Conservation (phyloP, 1,140 invertebrate species). For the Lordiphosa stackelbergi region DNA sequence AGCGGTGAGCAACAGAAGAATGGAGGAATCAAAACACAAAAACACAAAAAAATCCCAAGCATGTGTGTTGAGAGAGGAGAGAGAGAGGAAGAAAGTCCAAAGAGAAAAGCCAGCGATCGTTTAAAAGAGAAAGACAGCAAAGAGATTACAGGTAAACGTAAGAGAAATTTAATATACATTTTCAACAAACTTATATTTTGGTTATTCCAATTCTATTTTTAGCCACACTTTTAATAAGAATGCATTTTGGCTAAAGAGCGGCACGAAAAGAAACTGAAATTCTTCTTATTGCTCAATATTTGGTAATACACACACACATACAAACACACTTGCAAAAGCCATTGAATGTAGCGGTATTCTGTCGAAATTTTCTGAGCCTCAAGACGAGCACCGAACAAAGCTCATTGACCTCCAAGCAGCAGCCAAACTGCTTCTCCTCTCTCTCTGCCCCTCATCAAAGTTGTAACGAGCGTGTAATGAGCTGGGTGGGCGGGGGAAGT, state of each 20-base stretch:
- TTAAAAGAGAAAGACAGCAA: slow-evolving; percentile 1
- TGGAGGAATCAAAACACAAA: slow-evolving; percentile 76
- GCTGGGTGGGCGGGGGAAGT: slow-evolving; percentile 2
- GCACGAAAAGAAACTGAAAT: slow-evolving; percentile 73
- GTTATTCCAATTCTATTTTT: slow-evolving; percentile 49
- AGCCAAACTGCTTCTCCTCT: slow-evolving; percentile 5
- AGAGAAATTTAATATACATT: slow-evolving; percentile 52
- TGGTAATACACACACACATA: slow-evolving; percentile 57
- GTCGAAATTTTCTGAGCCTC: slow-evolving; percentile 68
- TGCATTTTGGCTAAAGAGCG: slow-evolving; percentile 16
- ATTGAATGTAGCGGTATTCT: slow-evolving; percentile 73
- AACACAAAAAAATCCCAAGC: slow-evolving; percentile 56
- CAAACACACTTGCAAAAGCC: slow-evolving; percentile 54
- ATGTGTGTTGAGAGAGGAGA: slow-evolving; percentile 13
- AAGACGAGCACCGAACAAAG: slow-evolving; percentile 64
- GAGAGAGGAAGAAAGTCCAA: slow-evolving; percentile 8
- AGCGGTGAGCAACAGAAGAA: slow-evolving; percentile 44
- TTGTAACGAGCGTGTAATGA: slow-evolving; percentile 70
- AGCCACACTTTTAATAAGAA: slow-evolving; percentile 47
- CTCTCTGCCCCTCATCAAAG: slow-evolving; percentile 13
- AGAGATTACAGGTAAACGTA: slow-evolving; percentile 19
- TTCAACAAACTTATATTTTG: slow-evolving; percentile 48
- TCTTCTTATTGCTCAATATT: slow-evolving; percentile 74
- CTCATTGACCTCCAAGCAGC: slow-evolving; percentile 70
- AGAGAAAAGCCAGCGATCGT: slow-evolving; percentile 13